A percentile compares a stretch with the other conserved stretches of the same genome.
Conservation (phyloP, 2,113 vertebrate species). For the Recurvirostra avosetta region DNA sequence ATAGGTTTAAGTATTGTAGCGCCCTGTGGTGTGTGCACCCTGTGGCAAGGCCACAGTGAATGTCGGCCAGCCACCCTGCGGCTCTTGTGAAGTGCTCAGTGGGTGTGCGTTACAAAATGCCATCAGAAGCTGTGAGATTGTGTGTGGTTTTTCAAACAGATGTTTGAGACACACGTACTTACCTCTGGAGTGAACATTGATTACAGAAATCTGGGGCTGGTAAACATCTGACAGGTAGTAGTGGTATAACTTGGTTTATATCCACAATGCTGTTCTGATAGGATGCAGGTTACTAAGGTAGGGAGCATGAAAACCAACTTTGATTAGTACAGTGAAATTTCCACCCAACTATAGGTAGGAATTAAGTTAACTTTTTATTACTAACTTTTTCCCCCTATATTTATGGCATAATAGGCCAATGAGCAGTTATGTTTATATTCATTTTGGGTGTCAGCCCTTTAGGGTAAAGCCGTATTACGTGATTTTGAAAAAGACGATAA, state of each 20-base stretch:
- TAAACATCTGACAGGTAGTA: not conserved
- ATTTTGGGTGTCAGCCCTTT: not conserved
- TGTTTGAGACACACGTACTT: not conserved
- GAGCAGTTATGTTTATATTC: not conserved
- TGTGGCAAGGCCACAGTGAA: accelerated
- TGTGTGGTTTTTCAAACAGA: not conserved
- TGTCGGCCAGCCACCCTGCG: accelerated
- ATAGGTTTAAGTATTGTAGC: not conserved
- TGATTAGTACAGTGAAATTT: not conserved
- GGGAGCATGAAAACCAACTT: not conserved
- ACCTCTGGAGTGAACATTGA: not conserved
- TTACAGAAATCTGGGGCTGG: not conserved
- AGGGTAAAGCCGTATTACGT: not conserved
- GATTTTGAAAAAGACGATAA: not conserved
- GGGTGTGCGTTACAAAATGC: not conserved
- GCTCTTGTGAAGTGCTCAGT: not conserved
- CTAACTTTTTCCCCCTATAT: not conserved
- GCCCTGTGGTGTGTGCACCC: not conserved
- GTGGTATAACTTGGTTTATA: not conserved
- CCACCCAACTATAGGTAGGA: not conserved
- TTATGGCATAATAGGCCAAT: not conserved
- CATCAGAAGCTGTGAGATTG: not conserved
- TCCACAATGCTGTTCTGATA: accelerated
- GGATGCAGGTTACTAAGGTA: not conserved
- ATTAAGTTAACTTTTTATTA: not conserved